These are phyloP conservation scores for Halichoeres trimaculatus DNA, from an alignment of 2,113 vertebrate genomes.

Conservation along the genomic window DNA sequence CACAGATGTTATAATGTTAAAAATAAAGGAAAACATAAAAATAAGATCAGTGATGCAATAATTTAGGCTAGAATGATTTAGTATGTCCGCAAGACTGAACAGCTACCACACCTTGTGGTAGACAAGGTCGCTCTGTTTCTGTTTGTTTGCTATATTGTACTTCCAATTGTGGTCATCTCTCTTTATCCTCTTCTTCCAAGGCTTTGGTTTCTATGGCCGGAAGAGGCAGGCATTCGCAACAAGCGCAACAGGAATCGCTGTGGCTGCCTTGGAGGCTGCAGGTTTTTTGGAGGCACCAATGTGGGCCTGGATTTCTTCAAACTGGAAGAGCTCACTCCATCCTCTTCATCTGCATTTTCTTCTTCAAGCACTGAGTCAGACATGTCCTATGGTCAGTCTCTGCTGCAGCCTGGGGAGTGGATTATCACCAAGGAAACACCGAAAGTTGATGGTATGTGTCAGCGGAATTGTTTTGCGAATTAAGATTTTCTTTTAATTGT, in stretches of 20 bases:
- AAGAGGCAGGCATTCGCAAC: constrained; percentile 86
- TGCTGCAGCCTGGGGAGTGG: constrained; percentile 95
- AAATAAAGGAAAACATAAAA: too few species aligned
- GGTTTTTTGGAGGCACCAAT: constrained; percentile 93
- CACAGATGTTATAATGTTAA: too few species aligned
- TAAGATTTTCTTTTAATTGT: too few species aligned
- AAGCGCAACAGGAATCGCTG: constrained; percentile 93
- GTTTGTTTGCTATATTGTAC: not conserved
- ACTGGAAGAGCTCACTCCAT: constrained; percentile 93
- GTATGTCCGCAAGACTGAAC: not conserved
- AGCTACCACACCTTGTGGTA: not conserved
- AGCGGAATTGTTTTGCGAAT: too few species aligned
- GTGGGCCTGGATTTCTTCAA: constrained; percentile 93
- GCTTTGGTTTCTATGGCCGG: constrained; percentile 98
- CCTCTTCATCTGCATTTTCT: constrained; percentile 93
- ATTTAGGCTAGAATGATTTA: too few species aligned
- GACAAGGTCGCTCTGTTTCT: too few species aligned
- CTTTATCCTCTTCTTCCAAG: constrained; percentile 66
- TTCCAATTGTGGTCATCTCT: not conserved
- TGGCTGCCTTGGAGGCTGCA: constrained; percentile 95
- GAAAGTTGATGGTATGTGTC: constrained; percentile 88
- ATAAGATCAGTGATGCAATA: too few species aligned
- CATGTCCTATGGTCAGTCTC: constrained; percentile 96
- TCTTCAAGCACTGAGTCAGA: constrained; percentile 88
- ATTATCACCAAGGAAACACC: constrained; percentile 93